Evolutionary conservation across 2,113 vertebrate species (phyloP), one percentile per base, ranked within the genome.

Genomic region (Hippocampus comes): DNA sequence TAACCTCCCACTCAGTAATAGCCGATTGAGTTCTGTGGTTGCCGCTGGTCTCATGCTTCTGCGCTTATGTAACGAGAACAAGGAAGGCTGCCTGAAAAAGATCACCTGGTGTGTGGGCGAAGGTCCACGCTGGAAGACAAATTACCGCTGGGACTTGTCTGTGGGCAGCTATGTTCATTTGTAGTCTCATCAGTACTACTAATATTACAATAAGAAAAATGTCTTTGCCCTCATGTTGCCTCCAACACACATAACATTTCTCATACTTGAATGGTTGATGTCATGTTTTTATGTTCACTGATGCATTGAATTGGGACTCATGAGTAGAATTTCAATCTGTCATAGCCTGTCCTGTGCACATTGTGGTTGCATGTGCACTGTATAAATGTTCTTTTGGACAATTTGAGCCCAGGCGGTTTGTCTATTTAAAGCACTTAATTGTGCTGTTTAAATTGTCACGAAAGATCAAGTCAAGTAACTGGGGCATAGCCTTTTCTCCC

Each of bases 141-240:
- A 81, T 63, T 56, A 70, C 71, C 72, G 66, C 78, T 41, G 57
- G 51, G 27, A 57, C 61, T 67, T 10, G 71, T 42, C 41, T 48
- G 42, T 75, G 68, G 56, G 71, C 48, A 77, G 65, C 70, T 71
- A 53, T 42, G 41, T 43, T 81, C 76, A 82, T 41, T 48, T 88
- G 98, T 96, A 90, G 38, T 86, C 92, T 53, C 94, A 27, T 56
- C 21, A 23, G 53, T 15, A 30, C 14, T 15, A 14, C 49, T 51
- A 21, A 51, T 18, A 51, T 51, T 51, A 51, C 49, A 49, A 49
- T 18, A 27, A 59, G 25, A 27, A 59, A 59, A 25, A 57, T 57
- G 23, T 27, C 3, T 59, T 59, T 3, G 8, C 23, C 23, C 11
- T 59, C 23, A 59, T 27, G 10, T 25, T 59, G 15, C 25, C 56